Evolutionary conservation across 2,113 vertebrate species (phyloP), one percentile per base, ranked within the genome.

Genomic region (Paracanthobrama guichenoti): DNA sequence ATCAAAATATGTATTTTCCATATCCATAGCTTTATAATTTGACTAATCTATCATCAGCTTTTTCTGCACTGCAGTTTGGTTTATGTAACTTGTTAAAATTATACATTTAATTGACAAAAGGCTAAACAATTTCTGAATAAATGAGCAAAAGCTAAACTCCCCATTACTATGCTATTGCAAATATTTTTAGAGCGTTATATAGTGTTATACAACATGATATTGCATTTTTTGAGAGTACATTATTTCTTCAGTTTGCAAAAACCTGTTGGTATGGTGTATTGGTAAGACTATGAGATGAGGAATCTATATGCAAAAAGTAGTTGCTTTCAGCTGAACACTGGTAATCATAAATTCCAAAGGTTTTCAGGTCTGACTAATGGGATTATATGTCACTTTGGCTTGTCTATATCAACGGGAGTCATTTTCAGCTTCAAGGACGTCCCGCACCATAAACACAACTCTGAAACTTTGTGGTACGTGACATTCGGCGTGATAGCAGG

Each of bases 391-490:
- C 48, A 39, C 46, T 81, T 31, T 66, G 55, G 26, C 67, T 64
- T 62, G 42, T 84, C 84, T 82, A 53, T 84, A 79, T 84, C 86
- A 86, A 84, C 59, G 42, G 35, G 57, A 84, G 48, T 59, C 8
- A 84, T 64, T 82, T 81, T 62, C 69, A 50, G 42, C 66, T 73
- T 77, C 75, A 72, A 84, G 83, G 83, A 81, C 86, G 39, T 67
- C n/a, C 75, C 16, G 59, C 48, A 64, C 83, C 81, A 90, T 88
- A 84, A 88, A 87, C 18, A 0, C 53, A 31, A 42, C 14, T 62
- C 42, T 62, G 31, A 80, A 71, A 60, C 78, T 57, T 60, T 28
- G 57, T 44, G 31, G 81, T 88, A 88, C 83, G 71, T 88, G 86
- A 89, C 84, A 62, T 57, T 46, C 20, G 2, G 69, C 83, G 87